Conservation (phyloP, 2,113 vertebrate species). For the Ariopsis seemanni region DNA sequence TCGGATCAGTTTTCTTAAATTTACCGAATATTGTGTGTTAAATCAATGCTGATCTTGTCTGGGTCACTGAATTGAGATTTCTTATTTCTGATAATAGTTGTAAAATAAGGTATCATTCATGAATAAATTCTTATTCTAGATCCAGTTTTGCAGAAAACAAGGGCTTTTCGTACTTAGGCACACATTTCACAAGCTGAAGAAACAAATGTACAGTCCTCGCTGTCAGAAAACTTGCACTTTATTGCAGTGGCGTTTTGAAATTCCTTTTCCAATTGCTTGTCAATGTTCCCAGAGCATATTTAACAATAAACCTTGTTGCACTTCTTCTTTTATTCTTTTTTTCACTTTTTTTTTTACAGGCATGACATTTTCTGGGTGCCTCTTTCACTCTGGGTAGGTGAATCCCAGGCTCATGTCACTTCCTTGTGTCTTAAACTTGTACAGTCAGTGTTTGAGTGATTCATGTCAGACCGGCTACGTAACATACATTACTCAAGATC, state of each 20-base stretch:
- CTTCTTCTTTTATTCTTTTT: slow-evolving; percentile 49
- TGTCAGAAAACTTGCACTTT: slow-evolving; percentile 94
- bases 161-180: slow-evolving; percentile 86
- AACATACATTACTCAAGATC: neutral
- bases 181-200: slow-evolving; percentile 67
- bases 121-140: slow-evolving; percentile 75
- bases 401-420: neutral
- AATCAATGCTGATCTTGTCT: neutral
- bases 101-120: neutral
- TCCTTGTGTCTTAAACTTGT: slow-evolving; percentile 2
- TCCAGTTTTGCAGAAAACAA: slow-evolving; percentile 84
- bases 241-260: slow-evolving; percentile 82
- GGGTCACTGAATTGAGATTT: neutral
- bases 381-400: neutral
- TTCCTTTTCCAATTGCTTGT: slow-evolving; percentile 81
- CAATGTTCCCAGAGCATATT: slow-evolving; percentile 87
- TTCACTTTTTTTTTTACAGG: neutral
- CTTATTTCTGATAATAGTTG: slow-evolving; percentile 12
- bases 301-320: slow-evolving; percentile 86
- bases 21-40: slow-evolving; percentile 14
- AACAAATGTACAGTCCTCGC: slow-evolving; percentile 75
- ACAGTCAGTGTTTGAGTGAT: slow-evolving; percentile 11
- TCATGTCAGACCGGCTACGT: neutral
- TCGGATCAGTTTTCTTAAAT: slow-evolving; percentile 4
- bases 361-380: neutral